Percentiles rank a stretch among this genome's conserved stretches.
Conservation (phyloP, 2,888 invertebrate species). For the Leptopilina syphax region DNA sequence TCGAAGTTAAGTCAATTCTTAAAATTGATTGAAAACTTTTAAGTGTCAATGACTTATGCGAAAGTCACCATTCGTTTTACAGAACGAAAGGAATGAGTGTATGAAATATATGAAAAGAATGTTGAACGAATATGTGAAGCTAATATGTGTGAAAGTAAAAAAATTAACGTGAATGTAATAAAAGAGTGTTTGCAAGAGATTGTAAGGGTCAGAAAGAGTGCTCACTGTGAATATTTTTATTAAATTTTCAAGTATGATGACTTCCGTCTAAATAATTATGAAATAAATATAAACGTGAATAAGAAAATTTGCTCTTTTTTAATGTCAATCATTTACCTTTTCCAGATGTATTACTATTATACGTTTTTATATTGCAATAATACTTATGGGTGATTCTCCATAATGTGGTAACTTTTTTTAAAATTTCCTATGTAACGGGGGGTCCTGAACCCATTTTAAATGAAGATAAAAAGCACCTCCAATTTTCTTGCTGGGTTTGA, state of each 20-base stretch:
- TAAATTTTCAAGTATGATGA: constrained; percentile 77
- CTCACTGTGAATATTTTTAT: constrained; percentile 77
- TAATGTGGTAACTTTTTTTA: too few relatives aligned
- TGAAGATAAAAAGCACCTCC: too few relatives aligned
- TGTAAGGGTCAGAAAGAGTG: constrained; percentile 73
- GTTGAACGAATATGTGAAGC: constrained; percentile 35
- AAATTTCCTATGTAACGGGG: too few relatives aligned
- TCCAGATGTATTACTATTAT: too few relatives aligned
- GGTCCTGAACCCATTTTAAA: too few relatives aligned
- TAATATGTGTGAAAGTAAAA: constrained; percentile 29
- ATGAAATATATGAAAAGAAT: constrained; percentile 44
- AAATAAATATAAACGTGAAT: constrained; percentile 76
- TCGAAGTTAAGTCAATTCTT: constrained; percentile 16
- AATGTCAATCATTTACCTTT: too few relatives aligned
- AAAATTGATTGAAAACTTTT: neutral
- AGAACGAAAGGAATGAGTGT: constrained; percentile 45
- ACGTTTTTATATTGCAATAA: too few relatives aligned
- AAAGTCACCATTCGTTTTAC: constrained; percentile 54
- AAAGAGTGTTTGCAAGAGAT: constrained; percentile 58
- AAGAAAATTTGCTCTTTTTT: constrained; percentile 46
- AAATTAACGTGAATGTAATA: neutral
- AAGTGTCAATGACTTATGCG: constrained; percentile 5
- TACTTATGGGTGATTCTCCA: too few relatives aligned
- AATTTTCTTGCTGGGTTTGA: too few relatives aligned
- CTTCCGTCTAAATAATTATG: constrained; percentile 76